Percentiles rank a stretch among this genome's conserved stretches.
phyloP scores from a whole-genome alignment of 2,113 vertebrate species.

The Speoplatyrhinus poulsoni region DNA sequence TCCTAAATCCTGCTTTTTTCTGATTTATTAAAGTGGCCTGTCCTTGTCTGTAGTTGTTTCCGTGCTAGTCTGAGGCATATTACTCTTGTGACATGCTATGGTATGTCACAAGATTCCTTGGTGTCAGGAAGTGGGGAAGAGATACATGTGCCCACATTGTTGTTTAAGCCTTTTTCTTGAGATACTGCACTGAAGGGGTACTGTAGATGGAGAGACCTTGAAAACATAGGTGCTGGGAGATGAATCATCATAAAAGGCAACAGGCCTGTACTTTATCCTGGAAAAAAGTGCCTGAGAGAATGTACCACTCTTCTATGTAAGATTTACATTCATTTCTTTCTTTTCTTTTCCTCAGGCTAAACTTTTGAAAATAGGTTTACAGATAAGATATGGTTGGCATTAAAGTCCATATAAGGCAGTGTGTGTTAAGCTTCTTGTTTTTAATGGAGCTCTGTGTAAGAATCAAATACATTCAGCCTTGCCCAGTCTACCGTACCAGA shows the following conservation, averaged over 20 bases:
- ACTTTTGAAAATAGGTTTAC: conserved; percentile 13
- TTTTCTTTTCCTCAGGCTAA: conserved; percentile 1
- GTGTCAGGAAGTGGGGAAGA: conserved; percentile 3
- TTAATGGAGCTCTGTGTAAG: background rate
- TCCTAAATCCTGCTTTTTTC: conserved; percentile 19
- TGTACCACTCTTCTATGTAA: conserved; percentile 3
- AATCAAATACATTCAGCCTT: background rate
- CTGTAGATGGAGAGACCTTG: conserved; percentile 39
- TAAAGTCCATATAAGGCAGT: background rate
- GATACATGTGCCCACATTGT: conserved; percentile 27
- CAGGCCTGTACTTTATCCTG: conserved; percentile 30
- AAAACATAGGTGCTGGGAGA: conserved; percentile 48
- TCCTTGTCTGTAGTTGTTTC: conserved; percentile 22
- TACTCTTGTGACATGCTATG: conserved; percentile 22
- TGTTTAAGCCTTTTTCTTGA: conserved; percentile 41
- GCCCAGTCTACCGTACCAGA: background rate
- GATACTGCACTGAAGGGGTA: conserved; percentile 39
- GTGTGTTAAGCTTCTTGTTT: background rate
- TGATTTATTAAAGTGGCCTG: conserved; percentile 37
- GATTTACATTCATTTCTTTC: conserved; percentile 8
- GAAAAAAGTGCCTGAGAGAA: conserved; percentile 47
- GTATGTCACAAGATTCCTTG: background rate
- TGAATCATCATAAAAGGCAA: conserved; percentile 69
- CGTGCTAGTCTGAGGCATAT: conserved; percentile 18
- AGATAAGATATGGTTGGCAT: background rate